phyloP scores from a whole-genome alignment of 2,888 invertebrate genomes.

The Apamea epomidion region DNA sequence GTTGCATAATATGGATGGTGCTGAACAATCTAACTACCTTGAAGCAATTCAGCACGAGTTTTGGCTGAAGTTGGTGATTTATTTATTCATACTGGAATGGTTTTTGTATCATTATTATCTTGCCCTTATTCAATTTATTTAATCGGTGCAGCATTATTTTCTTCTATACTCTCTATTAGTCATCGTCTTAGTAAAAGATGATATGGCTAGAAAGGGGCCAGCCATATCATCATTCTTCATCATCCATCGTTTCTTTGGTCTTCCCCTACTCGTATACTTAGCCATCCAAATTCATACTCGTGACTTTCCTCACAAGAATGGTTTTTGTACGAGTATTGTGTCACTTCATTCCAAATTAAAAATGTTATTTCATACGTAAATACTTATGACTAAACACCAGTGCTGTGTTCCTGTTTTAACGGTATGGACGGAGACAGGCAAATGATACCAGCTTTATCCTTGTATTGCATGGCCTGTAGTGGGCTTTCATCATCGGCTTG shows the following conservation, averaged over 20 bases:
- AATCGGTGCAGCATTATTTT: background rate
- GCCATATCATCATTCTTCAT: background rate
- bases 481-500: background rate
- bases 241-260: too few relatives aligned
- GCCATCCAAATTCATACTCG: background rate
- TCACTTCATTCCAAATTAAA: background rate
- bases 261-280: too few relatives aligned
- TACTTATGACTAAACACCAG: background rate
- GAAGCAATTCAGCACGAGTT: background rate
- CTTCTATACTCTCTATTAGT: background rate
- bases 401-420: background rate
- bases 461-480: too few relatives aligned
- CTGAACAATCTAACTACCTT: background rate
- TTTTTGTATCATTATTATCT: background rate
- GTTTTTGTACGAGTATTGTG: too few relatives aligned
- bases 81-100: slow-evolving; percentile 3
- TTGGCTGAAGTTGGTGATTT: too few relatives aligned
- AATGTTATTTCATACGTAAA: background rate
- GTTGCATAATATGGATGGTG: background rate
- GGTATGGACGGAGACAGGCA: background rate
- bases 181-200: background rate
- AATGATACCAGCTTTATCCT: background rate
- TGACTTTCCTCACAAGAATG: background rate
- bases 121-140: too few relatives aligned
- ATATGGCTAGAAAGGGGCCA: background rate